Conservation (phyloP, 2,797 vertebrate species). For the Gymnocypris eckloni region DNA sequence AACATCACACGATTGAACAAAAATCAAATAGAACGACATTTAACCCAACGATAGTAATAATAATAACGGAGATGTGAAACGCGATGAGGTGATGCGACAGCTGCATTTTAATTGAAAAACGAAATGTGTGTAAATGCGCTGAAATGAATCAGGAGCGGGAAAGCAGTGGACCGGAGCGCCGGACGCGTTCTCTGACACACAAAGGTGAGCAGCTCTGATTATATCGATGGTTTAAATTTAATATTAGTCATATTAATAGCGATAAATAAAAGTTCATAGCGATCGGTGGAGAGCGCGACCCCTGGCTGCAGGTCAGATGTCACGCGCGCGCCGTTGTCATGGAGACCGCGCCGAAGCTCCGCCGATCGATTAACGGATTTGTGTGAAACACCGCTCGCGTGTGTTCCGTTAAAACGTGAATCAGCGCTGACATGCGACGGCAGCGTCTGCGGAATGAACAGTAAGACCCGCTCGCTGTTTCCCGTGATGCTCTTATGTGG, state of each 20-base stretch:
- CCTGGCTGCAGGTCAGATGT: constrained; percentile 72
- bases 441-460: constrained; percentile 64
- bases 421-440: background rate
- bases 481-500: background rate
- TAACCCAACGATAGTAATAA: background rate
- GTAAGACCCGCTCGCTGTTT: constrained; percentile 61
- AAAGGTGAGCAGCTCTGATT: background rate
- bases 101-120: background rate
- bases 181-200: background rate
- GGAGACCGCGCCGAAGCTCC: constrained; percentile 76
- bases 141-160: background rate
- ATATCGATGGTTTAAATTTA: too few species aligned
- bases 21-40: background rate
- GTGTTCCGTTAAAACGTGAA: background rate
- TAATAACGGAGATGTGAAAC: background rate
- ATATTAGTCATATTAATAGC: background rate
- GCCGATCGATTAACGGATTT: background rate
- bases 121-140: background rate
- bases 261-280: background rate
- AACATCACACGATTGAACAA: background rate
- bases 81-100: background rate
- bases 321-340: constrained; percentile 85
- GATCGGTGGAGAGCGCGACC: constrained; percentile 7
- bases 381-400: background rate
- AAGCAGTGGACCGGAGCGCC: background rate